Conservation (phyloP, 2,888 invertebrate species). For the Iselma pallidipennis region DNA sequence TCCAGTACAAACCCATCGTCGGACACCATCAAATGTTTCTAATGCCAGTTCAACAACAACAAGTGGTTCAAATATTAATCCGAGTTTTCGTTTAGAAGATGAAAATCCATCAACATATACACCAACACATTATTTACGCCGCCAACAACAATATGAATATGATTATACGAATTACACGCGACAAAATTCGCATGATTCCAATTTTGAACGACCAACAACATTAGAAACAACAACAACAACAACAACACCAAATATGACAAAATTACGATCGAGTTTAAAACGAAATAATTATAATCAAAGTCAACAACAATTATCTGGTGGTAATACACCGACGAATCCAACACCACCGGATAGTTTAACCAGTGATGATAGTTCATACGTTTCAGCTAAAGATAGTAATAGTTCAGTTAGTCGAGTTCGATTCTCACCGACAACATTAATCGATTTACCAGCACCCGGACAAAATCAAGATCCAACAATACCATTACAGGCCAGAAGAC, state of each 20-base stretch:
- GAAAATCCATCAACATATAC: slow-evolving; percentile 57
- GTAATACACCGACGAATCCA: slow-evolving; percentile 77
- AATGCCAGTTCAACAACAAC: slow-evolving; percentile 63
- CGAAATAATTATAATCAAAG: slow-evolving; percentile 63
- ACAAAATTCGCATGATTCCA: slow-evolving; percentile 59
- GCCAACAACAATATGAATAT: slow-evolving; percentile 48
- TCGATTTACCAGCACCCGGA: slow-evolving; percentile 63
- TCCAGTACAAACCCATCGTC: slow-evolving; percentile 64
- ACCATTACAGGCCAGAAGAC: slow-evolving; percentile 59
- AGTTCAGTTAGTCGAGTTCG: slow-evolving; percentile 74
- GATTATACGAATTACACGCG: slow-evolving; percentile 51
- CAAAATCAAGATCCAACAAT: slow-evolving; percentile 61
- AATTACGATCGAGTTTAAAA: slow-evolving; percentile 78
- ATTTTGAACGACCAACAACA: slow-evolving; percentile 64
- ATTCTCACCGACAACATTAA: slow-evolving; percentile 76
- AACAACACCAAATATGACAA: slow-evolving; percentile 60
- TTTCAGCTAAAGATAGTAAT: slow-evolving; percentile 80
- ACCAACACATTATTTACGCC: slow-evolving; percentile 57
- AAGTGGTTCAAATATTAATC: slow-evolving; percentile 64
- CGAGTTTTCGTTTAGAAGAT: slow-evolving; percentile 66
- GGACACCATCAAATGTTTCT: slow-evolving; percentile 79
- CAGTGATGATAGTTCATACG: slow-evolving; percentile 86
- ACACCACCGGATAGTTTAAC: slow-evolving; percentile 85
- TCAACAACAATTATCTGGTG: slow-evolving; percentile 61
- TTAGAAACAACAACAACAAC: no score